Evolutionary conservation across 2,888 invertebrate genomes (phyloP), one percentile per base, ranked within the genome.

Genomic region (Dicyrtoma fusca): DNA sequence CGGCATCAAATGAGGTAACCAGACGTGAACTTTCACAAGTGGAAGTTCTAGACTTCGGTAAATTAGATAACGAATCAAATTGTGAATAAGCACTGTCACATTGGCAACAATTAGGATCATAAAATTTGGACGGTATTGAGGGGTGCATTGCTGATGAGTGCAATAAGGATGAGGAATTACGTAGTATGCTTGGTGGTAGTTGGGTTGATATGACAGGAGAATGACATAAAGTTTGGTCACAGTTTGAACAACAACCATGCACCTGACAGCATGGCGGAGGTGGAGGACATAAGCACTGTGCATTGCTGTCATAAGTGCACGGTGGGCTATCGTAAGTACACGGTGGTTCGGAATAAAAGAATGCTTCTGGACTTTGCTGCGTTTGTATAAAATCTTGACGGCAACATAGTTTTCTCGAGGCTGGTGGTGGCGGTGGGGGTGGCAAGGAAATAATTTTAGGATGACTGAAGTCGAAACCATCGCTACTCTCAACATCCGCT

Each of bases 101-200:
- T 68, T 78, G 77, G 74, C 80, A 80, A 72, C 77, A 74, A 59
- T 62, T 57, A 2, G 71, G 71, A 70, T 80, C 77, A 72, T 80
- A 78, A 76, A 78, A 80, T 69, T 78, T 77, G 80, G 80, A 80
- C 80, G 80, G 80, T 74, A 76, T 75, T n/a, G 79, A 42, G 25
- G 55, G 17, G n/a, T 57, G 25, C 1, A n/a, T n/a, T 11, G 53
- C 17, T 3, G 68, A 13, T 23, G 45, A 49, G 47, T 23, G 26
- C 23, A 42, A 17, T 11, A 23, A 3, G 17, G n/a, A 10, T 11
- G 61, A 17, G 14, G 59, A n/a, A 53, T 68, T 68, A 4, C 68
- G 68, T 2, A 68, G 57, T 19, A 68, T 68, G 23, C 68, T 45
- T 4, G 68, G 57, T 14, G 49, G 19, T 49, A 17, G 26, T 14